Evolutionary conservation across 2,113 vertebrate species (phyloP).

Genomic region (Leiothrix lutea): DNA sequence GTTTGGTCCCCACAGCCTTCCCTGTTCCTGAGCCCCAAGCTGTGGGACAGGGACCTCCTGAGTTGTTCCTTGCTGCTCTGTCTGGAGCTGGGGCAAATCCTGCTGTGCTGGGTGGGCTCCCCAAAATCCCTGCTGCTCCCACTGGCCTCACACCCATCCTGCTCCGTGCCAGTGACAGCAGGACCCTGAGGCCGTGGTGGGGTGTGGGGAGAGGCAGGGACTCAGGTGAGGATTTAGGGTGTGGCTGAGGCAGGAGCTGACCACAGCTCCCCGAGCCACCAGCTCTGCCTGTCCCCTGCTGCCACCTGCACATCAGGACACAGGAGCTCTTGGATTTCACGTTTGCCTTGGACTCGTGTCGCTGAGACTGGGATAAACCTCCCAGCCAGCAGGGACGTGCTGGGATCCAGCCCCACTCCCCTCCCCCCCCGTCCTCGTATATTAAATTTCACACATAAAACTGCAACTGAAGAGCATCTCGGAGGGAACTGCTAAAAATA

Average conservation of each 20-base stretch:
- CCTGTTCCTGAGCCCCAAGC: accelerated
- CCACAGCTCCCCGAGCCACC: not conserved
- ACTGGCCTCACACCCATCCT: not conserved
- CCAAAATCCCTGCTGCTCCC: not conserved
- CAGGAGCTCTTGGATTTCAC: not conserved
- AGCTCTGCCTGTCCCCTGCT: not conserved
- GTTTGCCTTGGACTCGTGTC: not conserved
- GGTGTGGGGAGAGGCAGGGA: not conserved
- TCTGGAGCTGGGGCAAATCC: not conserved
- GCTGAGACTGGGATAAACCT: not conserved
- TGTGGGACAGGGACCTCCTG: not conserved
- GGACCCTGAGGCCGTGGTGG: not conserved
- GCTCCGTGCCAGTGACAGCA: not conserved
- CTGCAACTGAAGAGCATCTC: conserved; percentile 35
- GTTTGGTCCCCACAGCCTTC: not conserved
- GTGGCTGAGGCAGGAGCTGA: not conserved
- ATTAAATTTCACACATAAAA: conserved; percentile 51
- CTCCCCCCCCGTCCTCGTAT: not conserved
- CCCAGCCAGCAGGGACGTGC: not conserved
- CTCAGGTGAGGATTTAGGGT: not conserved
- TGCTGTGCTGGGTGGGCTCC: not conserved
- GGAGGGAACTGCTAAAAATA: conserved; percentile 47
- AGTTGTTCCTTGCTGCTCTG: not conserved
- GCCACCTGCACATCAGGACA: not conserved
- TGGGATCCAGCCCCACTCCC: not conserved